Conservation (phyloP, 2,113 vertebrate species). For the Leptobrachium ailaonicum region DNA sequence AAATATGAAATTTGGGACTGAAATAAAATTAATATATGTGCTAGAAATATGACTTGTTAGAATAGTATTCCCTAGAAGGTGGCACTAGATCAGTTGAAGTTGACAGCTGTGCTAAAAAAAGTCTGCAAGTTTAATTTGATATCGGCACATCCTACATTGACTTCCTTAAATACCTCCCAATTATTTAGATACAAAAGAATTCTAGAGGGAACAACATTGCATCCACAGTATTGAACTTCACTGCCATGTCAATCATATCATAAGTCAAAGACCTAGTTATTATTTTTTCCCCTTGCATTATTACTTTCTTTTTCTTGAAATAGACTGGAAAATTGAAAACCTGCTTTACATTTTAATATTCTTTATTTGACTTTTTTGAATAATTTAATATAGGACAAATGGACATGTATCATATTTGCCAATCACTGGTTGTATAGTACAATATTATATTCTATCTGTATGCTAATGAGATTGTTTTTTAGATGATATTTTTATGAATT, state of each 20-base stretch:
- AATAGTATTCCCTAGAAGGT: too few relatives aligned
- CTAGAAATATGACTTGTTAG: too few relatives aligned
- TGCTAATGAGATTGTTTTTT: conserved; percentile 67
- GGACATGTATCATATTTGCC: conserved; percentile 62
- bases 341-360: conserved; percentile 64
- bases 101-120: too few relatives aligned
- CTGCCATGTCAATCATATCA: conserved; percentile 58
- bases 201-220: conserved; percentile 6
- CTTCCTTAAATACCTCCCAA: too few relatives aligned
- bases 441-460: conserved; percentile 64
- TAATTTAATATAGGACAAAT: conserved; percentile 62
- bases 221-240: conserved; percentile 56
- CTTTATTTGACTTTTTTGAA: conserved; percentile 58
- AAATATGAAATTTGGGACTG: too few relatives aligned
- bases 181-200: too few relatives aligned
- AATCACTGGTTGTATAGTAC: conserved; percentile 65
- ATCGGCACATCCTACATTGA: too few relatives aligned
- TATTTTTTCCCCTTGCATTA: conserved; percentile 61
- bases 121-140: too few relatives aligned
- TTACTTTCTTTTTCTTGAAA: conserved; percentile 65
- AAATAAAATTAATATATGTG: too few relatives aligned
- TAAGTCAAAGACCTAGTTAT: conserved; percentile 55
- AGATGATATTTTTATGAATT: conserved; percentile 59
- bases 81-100: too few relatives aligned
- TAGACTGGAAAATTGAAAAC: conserved; percentile 66